A percentile compares a stretch with the other conserved stretches of the same genome.
Conservation (phyloP, 2,113 vertebrate species). For the Mionectes macconnelli region DNA sequence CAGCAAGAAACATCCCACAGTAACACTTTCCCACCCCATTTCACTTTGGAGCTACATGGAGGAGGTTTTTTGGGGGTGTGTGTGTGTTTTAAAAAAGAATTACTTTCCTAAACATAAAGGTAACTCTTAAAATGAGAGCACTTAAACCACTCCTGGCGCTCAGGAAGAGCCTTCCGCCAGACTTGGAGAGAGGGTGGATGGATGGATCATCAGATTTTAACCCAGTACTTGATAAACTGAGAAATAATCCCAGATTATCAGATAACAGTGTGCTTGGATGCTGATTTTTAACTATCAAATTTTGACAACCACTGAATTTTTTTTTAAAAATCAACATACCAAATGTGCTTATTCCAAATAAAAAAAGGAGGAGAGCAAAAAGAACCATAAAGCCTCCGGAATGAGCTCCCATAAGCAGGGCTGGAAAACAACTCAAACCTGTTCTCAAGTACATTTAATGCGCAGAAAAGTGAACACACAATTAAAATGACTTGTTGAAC, state of each 20-base stretch:
- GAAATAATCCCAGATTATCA: neutral
- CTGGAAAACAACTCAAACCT: neutral
- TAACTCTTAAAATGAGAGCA: neutral
- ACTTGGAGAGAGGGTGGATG: neutral
- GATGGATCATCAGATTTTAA: neutral
- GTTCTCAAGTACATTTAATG: rapidly evolving
- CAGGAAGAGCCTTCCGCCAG: neutral
- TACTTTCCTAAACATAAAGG: neutral
- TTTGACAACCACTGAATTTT: rapidly evolving
- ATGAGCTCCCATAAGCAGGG: rapidly evolving
- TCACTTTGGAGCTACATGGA: neutral
- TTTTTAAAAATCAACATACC: too few species aligned
- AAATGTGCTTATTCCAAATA: neutral
- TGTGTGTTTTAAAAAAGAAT: neutral
- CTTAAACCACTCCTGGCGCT: rapidly evolving
- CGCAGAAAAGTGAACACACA: neutral
- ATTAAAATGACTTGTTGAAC: neutral
- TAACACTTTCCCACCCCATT: neutral
- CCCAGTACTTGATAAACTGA: neutral
- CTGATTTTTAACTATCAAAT: neutral
- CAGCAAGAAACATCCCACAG: neutral
- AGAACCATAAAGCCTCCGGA: neutral
- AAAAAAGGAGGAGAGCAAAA: neutral
- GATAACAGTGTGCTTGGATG: rapidly evolving
- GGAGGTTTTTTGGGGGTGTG: too few species aligned